A percentile compares a stretch with the other conserved stretches of the same genome.
Evolutionary conservation across 1,140 invertebrate genomes (phyloP).

Genomic region (Palaemon carinicauda): DNA sequence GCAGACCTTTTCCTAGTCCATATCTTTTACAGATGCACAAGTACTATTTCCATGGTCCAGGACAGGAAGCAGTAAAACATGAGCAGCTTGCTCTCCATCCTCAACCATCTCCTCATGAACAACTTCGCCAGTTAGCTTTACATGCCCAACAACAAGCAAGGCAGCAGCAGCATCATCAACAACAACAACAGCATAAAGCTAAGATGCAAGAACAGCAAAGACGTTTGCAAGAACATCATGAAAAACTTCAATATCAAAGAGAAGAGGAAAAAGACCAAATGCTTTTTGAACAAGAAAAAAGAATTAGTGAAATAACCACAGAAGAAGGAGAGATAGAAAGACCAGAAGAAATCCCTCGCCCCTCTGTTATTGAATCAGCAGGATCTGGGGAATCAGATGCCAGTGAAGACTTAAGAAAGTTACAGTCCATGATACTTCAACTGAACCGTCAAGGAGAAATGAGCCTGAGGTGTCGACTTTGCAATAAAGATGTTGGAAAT

Average conservation of each 20-base stretch:
- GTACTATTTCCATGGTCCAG: slow-evolving; percentile 65
- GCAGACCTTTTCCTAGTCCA: slow-evolving; percentile 69
- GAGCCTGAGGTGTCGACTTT: slow-evolving; percentile 69
- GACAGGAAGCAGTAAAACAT: slow-evolving; percentile 60
- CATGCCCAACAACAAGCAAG: slow-evolving; percentile 62
- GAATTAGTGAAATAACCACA: not conserved
- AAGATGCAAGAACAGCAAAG: slow-evolving; percentile 49
- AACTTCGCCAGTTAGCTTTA: slow-evolving; percentile 66
- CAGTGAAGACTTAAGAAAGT: slow-evolving; percentile 81
- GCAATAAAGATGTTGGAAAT: slow-evolving; percentile 70
- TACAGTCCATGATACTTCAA: slow-evolving; percentile 91
- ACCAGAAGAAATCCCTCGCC: slow-evolving; percentile 15
- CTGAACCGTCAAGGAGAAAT: slow-evolving; percentile 74
- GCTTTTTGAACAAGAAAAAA: not conserved
- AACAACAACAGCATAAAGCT: slow-evolving; percentile 43
- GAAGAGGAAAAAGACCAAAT: slow-evolving; percentile 37
- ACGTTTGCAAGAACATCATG: slow-evolving; percentile 15
- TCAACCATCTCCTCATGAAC: slow-evolving; percentile 62
- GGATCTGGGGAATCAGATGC: slow-evolving; percentile 53
- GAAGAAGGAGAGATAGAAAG: slow-evolving; percentile 4
- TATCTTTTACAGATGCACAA: slow-evolving; percentile 70
- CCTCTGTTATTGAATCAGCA: slow-evolving; percentile 34
- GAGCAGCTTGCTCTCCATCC: slow-evolving; percentile 41
- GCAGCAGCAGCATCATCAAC: slow-evolving; percentile 33
- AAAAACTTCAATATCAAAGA: slow-evolving; percentile 8